Conservation (phyloP, 2,797 vertebrate genomes). For the Scolopax bukidnonensis region DNA sequence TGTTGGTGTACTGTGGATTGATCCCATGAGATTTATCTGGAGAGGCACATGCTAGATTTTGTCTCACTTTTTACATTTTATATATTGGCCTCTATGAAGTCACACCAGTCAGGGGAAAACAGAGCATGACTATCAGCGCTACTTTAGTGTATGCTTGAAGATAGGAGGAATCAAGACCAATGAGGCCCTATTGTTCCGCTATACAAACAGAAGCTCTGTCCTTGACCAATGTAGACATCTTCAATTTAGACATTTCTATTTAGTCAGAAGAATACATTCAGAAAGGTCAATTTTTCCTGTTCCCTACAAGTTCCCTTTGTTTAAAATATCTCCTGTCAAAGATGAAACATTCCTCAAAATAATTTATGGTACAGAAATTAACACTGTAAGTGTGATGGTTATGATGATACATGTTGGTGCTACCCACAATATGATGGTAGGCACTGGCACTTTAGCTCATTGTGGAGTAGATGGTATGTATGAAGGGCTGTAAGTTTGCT, state of each 20-base stretch:
- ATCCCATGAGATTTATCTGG: neutral
- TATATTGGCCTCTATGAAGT: neutral
- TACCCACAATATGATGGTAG: neutral
- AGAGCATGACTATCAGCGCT: neutral
- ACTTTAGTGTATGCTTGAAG: neutral
- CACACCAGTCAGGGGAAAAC: neutral
- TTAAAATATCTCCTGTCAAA: neutral
- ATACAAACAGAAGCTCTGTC: neutral
- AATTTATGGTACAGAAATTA: neutral
- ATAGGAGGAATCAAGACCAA: neutral
- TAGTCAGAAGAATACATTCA: neutral
- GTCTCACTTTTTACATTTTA: neutral
- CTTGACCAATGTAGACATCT: neutral
- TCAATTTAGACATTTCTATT: neutral
- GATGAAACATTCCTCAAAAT: neutral
- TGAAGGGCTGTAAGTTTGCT: neutral
- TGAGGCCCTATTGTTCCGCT: neutral
- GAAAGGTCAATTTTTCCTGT: neutral
- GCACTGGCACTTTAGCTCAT: neutral
- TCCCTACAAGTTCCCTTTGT: neutral
- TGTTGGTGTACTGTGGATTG: neutral
- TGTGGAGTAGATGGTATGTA: neutral
- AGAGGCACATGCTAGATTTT: neutral
- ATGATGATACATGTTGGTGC: fast-evolving
- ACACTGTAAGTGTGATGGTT: neutral